A percentile compares a stretch with the other conserved stretches of the same genome.
These are phyloP conservation scores for Lepidurus packardi DNA, from an alignment of 1,140 invertebrate genomes.

Conservation along the genomic window DNA sequence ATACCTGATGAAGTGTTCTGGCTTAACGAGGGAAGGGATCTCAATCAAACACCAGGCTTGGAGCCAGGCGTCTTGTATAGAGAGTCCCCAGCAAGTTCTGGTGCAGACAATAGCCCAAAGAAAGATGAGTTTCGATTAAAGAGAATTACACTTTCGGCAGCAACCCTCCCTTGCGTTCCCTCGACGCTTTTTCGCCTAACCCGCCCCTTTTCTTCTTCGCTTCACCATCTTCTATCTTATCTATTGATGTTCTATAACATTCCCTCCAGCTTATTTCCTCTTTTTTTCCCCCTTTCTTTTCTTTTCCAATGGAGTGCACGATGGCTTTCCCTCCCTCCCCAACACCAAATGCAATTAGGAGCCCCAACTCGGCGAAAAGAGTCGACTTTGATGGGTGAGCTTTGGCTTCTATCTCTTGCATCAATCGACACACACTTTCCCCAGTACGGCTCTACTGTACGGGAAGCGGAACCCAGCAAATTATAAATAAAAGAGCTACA, in stretches of 20 bases:
- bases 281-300: neutral
- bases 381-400: conserved; percentile 11
- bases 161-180: neutral
- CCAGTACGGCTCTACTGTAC: neutral
- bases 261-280: conserved; percentile 10
- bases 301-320: conserved; percentile 18
- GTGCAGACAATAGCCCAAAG: conserved; percentile 13
- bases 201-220: conserved; percentile 17
- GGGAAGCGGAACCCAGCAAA: neutral
- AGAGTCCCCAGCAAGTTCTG: neutral
- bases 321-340: neutral
- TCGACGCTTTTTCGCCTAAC: conserved; percentile 7
- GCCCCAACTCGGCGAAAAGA: conserved; percentile 13
- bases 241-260: conserved; percentile 22
- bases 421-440: neutral
- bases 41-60: neutral
- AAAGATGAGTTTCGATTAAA: conserved; percentile 22
- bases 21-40: conserved; percentile 17
- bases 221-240: conserved; percentile 4
- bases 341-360: conserved; percentile 10
- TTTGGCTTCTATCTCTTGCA: neutral
- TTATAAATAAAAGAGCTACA: neutral
- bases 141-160: conserved; percentile 16
- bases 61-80: neutral
- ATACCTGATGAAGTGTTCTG: neutral